Percentiles rank a stretch among this genome's conserved stretches.
Conservation (phyloP, 2,888 invertebrate genomes). For the Cotesia congregata region DNA sequence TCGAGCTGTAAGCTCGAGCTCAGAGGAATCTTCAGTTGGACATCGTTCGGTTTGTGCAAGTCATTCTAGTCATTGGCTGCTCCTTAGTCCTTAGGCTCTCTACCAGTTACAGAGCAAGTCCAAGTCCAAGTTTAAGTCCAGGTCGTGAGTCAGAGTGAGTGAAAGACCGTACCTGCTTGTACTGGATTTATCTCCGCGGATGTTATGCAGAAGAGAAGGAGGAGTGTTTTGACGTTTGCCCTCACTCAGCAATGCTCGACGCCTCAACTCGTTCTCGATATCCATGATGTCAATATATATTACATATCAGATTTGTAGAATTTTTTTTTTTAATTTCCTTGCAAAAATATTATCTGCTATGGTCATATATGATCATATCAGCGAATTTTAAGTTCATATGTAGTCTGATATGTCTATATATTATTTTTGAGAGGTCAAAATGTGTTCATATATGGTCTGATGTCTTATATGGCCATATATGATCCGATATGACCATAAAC, state of each 20-base stretch:
- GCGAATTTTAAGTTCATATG: too few species aligned
- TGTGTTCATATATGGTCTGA: too few species aligned
- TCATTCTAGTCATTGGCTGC: conserved; percentile 69
- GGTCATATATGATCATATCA: too few species aligned
- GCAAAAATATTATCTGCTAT: too few species aligned
- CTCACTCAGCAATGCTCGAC: conserved; percentile 59
- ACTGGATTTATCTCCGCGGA: conserved; percentile 30
- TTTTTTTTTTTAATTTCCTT: too few species aligned
- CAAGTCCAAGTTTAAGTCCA: not conserved
- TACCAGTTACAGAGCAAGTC: not conserved
- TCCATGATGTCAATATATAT: not conserved
- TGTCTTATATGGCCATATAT: too few species aligned
- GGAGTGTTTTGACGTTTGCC: conserved; percentile 68
- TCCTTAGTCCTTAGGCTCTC: conserved; percentile 60
- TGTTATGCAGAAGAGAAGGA: conserved; percentile 50
- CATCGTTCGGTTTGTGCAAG: conserved; percentile 62
- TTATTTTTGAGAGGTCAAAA: too few species aligned
- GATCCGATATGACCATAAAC: too few species aligned
- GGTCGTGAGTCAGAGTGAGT: not conserved
- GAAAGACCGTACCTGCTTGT: conserved; percentile 25
- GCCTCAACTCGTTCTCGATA: conserved; percentile 34
- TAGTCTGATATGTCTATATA: too few species aligned
- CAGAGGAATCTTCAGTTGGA: conserved; percentile 63
- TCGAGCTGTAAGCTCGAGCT: conserved; percentile 34
- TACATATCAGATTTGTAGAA: too few species aligned